Base-by-base conservation (phyloP, 2,797 vertebrate genomes). In the Vipera latastei region DNA sequence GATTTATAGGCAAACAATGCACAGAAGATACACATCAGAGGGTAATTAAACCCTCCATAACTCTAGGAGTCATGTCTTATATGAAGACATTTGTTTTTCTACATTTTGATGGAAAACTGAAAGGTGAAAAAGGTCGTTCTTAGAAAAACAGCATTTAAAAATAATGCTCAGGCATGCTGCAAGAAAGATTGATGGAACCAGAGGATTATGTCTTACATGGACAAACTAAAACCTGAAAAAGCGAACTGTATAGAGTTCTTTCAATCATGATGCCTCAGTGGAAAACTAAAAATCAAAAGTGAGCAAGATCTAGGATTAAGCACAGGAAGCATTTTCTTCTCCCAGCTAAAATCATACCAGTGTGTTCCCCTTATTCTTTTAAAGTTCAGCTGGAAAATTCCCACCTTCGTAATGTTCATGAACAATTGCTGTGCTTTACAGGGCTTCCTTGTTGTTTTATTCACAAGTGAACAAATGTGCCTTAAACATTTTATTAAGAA, bases 11-110 rank as follows among this genome's bases (percentile, higher is more conserved):
- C 94, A 97, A 97, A 97, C 94, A 96, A 96, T 96, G 92, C 91
- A 83, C 44, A 95, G 94, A 97, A 97, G 95, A 97, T 97, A 97
- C 97, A 95, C 92, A 96, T 97, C 95, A 96, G 94, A 90, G 95
- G 92, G 94, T 95, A 95, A 95, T 96, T 96, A 96, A 97, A 97
- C 97, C 93, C 90, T 93, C 93, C 95, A 87, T 95, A 95, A 94
- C 91, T 96, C 95, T 59, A 93, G 88, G 63, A 65, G 95, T 60
- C 96, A 65, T 95, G 95, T 96, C 95, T 73, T 28, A 83, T 96
- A 97, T 97, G 94, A 90, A 78, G 63, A 95, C 92, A n/a, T 83
- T 94, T 94, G 88, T 93, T 16, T 90, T 26, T 87, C 51, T 94
- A 96, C 55, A 92, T 95, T 93, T 93, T 96, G 85, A 90, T 73